Conservation (phyloP, 1,140 invertebrate species). For the Doryteuthis pealeii region DNA sequence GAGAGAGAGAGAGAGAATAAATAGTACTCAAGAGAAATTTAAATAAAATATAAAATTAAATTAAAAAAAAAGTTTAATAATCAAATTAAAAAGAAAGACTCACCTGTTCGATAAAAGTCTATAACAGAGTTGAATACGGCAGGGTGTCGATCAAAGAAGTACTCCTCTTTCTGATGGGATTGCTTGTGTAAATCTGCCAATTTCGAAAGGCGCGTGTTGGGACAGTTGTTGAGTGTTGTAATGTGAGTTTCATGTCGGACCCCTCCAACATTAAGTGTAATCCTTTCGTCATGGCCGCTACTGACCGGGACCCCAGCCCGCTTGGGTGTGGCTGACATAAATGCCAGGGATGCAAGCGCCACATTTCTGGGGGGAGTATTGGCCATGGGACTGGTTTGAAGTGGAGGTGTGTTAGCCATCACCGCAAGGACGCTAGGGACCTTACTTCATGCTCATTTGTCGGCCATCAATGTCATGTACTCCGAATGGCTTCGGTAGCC, state of each 20-base stretch:
- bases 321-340: constrained; percentile 28
- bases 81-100: constrained; percentile 31
- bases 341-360: constrained; percentile 20
- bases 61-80: background rate
- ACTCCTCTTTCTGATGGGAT: constrained; percentile 47
- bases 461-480: background rate
- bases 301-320: constrained; percentile 21
- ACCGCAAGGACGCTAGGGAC: background rate
- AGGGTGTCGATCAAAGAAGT: constrained; percentile 60
- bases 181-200: constrained; percentile 46
- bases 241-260: constrained; percentile 95
- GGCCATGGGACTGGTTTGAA: background rate
- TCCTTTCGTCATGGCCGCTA: constrained; percentile 55
- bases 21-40: too few species aligned
- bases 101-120: constrained; percentile 57
- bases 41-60: too few species aligned
- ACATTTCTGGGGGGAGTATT: background rate
- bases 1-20: too few species aligned
- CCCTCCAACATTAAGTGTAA: constrained; percentile 95
- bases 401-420: constrained; percentile 14
- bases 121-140: constrained; percentile 58
- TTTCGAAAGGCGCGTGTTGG: constrained; percentile 51
- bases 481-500: background rate
- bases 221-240: constrained; percentile 55
- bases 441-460: background rate